These are phyloP conservation scores for Neomorphus geoffroyi DNA, from an alignment of 2,797 vertebrate genomes.

Conservation along the genomic window DNA sequence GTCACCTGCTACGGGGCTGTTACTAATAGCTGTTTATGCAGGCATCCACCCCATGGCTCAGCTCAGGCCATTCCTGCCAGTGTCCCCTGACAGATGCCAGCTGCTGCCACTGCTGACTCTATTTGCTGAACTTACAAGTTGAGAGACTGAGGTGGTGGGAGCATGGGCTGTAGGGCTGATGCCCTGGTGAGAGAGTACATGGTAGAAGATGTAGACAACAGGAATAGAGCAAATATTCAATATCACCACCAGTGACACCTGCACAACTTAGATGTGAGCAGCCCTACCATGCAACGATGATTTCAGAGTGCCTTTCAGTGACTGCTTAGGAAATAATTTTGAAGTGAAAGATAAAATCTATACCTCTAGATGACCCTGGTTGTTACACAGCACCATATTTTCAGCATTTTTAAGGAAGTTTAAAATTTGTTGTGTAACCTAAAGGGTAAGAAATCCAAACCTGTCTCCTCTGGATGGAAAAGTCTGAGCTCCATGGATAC, in stretches of 20 bases:
- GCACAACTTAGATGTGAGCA: not conserved
- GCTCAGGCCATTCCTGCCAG: not conserved
- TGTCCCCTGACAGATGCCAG: not conserved
- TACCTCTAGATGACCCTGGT: not conserved
- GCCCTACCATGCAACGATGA: not conserved
- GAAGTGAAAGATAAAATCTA: not conserved
- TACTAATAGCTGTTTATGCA: not conserved
- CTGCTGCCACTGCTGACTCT: not conserved
- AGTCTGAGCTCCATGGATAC: slow-evolving; percentile 15
- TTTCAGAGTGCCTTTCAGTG: not conserved
- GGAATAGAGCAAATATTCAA: not conserved
- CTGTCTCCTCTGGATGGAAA: not conserved
- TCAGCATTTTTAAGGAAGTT: not conserved
- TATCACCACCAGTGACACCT: not conserved
- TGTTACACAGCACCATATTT: not conserved
- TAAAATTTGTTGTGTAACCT: not conserved
- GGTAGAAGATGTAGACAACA: not conserved
- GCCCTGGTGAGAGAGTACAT: not conserved
- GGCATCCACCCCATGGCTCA: not conserved
- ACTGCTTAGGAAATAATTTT: not conserved
- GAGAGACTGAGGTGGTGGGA: not conserved
- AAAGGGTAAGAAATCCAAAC: not conserved
- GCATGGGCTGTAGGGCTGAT: not conserved
- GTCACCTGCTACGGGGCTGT: not conserved
- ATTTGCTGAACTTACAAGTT: not conserved